Evolutionary conservation across 2,888 invertebrate species (phyloP), one percentile per base, ranked within the genome.

Genomic region (Mycalesis mineus): DNA sequence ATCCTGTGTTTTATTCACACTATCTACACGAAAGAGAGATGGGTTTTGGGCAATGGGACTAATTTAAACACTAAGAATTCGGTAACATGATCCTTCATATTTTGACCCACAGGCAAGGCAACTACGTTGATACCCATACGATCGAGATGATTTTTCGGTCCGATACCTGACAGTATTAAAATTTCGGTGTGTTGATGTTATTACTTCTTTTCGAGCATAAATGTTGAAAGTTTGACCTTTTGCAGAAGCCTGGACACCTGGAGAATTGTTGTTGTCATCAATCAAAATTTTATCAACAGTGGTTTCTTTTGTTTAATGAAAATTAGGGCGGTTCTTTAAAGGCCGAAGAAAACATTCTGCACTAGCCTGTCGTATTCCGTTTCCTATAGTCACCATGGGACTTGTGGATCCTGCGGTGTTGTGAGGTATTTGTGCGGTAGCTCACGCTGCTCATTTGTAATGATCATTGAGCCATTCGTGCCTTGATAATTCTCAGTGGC

Each of bases 1-100:
- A 44, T 82, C 75, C 7, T 91, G 88, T 57, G 75, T 55, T 91
- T 91, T 68, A 92, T 94, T 56, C 91, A 87, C 28, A 91, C 93
- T 6, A 92, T 93, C 40, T 73, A 74, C 71, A 0, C 75, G 76
- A 40, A 65, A 70, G 1, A 84, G 71, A 0, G 87, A 72, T 4
- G 71, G 71, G 54, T 71, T 60, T 7, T 58, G 37, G 4, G 58
- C 84, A 0, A 92, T 91, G 1, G 22, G 7, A 0, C 63, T 15
- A 76, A 68, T 0, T 68, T 69, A 0, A 77, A 73, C 6, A 65
- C 31, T 8, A 84, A 9, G 0, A 64, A 1, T 11, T 75, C 73
- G 7, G 68, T 68, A 0, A 84, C 67, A 63, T 91, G 91, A 58
- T 91, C 90, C 59, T 87, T 82, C 4, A 89, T 73, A 62, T 79